Base-by-base conservation (phyloP, 2,113 vertebrate species). In the Stomatorhinus ivindoensis region DNA sequence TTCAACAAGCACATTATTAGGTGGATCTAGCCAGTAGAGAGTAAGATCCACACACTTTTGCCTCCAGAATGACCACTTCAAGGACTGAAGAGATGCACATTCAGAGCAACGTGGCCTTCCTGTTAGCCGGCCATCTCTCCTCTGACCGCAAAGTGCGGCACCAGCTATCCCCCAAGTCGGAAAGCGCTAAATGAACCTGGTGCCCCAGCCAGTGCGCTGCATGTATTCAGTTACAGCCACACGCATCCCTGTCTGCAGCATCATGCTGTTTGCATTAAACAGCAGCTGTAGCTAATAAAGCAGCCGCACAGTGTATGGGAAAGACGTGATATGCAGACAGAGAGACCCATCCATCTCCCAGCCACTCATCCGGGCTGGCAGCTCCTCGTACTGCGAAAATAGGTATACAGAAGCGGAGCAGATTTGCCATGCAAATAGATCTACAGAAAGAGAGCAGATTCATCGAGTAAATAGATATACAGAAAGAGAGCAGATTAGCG, bases 261-360 rank as follows among this genome's bases (percentile, higher is more conserved):
- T 35, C 69, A 39, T 4, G 31, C 61, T 69, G n/a, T 31, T 27
- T 31, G n/a, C n/a, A 27, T 11, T 69, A 69, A 69, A 27, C n/a
- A 76, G 31, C 69, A 76, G 35, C 31, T 39, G 31, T 6, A 39
- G 3, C 31, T 76, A 35, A 76, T 35, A 17, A 76, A 76, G 69
- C 21, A 39, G 65, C 65, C 31, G 17, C 11, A 15, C 13, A 76
- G 69, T 39, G 31, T 17, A 76, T 76, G 58, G 58, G n/a, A 65
- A 65, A 65, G 58, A 27, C 8, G 3, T n/a, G 88, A 90, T 90
- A 87, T 51, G 84, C 58, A 65, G 89, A 90, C 89, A 58, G 89
- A 90, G 76, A 61, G 42, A 35, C 3, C 19, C 48, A 73, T 88
- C 31, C 69, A 76, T 17, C 31, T 76, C 31, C 31, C 31, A 5